Conservation (phyloP, 2,888 invertebrate species). For the Melieria picta region DNA sequence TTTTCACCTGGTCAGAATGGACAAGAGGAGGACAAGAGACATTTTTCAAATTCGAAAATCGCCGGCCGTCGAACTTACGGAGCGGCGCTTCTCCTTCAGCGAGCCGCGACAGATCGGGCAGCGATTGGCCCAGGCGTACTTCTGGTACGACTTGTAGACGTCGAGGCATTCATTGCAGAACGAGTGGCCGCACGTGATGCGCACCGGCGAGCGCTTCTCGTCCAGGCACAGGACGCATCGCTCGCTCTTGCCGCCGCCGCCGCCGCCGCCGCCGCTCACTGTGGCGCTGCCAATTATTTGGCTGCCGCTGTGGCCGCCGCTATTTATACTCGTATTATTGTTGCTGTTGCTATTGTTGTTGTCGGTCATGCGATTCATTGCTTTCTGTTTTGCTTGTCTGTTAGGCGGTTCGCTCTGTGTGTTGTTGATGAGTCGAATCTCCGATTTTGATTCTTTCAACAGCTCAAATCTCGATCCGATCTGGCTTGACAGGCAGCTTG, state of each 20-base stretch:
- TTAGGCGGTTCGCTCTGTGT: background rate
- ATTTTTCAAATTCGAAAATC: conserved; percentile 31
- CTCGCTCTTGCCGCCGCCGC: conserved; percentile 3
- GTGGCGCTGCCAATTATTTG: background rate
- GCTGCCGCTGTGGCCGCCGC: conserved; percentile 2
- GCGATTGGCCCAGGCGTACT: conserved; percentile 44
- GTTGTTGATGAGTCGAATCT: background rate
- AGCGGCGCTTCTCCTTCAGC: conserved; percentile 35
- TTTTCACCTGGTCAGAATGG: conserved; percentile 30
- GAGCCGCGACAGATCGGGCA: conserved; percentile 44
- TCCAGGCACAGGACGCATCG: conserved; percentile 46
- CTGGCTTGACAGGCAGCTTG: conserved; percentile 8
- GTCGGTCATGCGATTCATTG: conserved; percentile 18
- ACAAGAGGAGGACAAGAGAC: conserved; percentile 25
- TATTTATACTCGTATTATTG: background rate
- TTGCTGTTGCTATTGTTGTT: conserved; percentile 5
- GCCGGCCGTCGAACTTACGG: conserved; percentile 36
- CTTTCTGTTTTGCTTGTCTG: background rate
- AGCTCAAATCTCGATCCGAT: conserved; percentile 17
- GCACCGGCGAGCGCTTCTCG: conserved; percentile 45
- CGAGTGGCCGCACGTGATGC: conserved; percentile 45
- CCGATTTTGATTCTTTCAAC: background rate
- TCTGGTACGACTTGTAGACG: conserved; percentile 41
- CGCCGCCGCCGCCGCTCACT: background rate
- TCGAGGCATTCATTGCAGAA: conserved; percentile 45